Percentiles rank a stretch among this genome's conserved stretches.
These are phyloP conservation scores for Sardina pilchardus DNA, from an alignment of 2,113 vertebrate species.

Conservation along the genomic window DNA sequence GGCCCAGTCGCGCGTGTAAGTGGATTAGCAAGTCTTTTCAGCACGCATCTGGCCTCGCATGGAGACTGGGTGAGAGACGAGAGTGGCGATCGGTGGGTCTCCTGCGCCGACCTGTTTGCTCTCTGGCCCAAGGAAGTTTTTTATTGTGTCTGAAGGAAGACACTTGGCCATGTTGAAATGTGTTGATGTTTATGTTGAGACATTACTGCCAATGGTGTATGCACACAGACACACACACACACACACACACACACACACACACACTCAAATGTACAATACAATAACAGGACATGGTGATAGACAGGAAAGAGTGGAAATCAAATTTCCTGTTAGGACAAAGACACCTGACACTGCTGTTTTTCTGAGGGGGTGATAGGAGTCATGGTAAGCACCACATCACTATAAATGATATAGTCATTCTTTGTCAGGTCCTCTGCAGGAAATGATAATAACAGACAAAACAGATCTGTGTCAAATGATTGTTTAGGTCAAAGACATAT, in stretches of 20 bases:
- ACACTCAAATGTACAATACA: not conserved
- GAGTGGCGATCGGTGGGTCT: not conserved
- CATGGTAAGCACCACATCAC: not conserved
- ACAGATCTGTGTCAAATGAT: not conserved
- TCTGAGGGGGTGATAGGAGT: slow-evolving; percentile 18
- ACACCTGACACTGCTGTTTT: not conserved
- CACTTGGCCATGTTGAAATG: not conserved
- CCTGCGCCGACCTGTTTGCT: not conserved
- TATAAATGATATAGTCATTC: not conserved
- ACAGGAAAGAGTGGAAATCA: slow-evolving; percentile 5
- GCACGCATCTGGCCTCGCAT: slow-evolving; percentile 20
- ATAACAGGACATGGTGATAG: not conserved
- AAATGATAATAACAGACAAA: not conserved
- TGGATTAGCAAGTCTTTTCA: slow-evolving; percentile 63
- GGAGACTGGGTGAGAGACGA: not conserved
- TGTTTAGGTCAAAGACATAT: not conserved
- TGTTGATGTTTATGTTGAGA: not conserved
- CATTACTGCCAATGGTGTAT: not conserved
- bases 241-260: not conserved
- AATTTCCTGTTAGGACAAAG: not conserved
- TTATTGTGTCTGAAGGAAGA: not conserved
- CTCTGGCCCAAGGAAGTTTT: not conserved
- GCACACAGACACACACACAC: not conserved
- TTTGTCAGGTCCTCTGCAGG: not conserved
- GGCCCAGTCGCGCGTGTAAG: slow-evolving; percentile 46